Evolutionary conservation across 2,888 invertebrate species (phyloP), one percentile per base, ranked within the genome.

Genomic region (Euplagia quadripunctaria): DNA sequence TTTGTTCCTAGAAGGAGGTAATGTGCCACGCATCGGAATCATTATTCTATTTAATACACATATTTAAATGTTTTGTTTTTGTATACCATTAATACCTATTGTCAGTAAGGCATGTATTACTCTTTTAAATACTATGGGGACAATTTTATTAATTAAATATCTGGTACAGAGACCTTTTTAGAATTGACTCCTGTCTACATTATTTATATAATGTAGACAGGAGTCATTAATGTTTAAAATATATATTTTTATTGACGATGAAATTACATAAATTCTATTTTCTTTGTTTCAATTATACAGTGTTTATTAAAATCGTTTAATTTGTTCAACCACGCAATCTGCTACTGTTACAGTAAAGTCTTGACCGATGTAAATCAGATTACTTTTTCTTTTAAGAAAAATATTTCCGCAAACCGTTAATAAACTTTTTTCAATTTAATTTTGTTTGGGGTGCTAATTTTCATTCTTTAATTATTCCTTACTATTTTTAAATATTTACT

Each of bases 1-100:
- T 49, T 61, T 58, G 46, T 71, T 71, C 51, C 49, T 51, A 41
- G 67, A 61, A 71, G 4, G 9, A 49, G n/a, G 16, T 71, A 58
- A 52, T 58, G 31, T 41, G 46, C 4, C 20, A 31, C 14, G 41
- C 14, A 41, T 61, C 66, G 49, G 20, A 31, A n/a, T 41, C 17
- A 17, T 61, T 64, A 46, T 46, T 46, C 43, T 46, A 9, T 46
- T 6, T 46, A 8, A 46, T 46, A 46, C 8, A 8, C 43, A 6
- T 46, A 8, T 46, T 46, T 46, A 46, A 46, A 46, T 46, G 4
- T 46, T 46, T 46, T 6, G 43, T 8, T 9, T 46, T 9, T 46
- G 8, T 46, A 46, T 9, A 46, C 43, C 43, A 46, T 8, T 46
- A 46, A 46, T 9, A 46, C 3, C 0, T 8, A 46, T 46, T 8